Conservation (phyloP, 1,140 invertebrate genomes). For the Wasmannia auropunctata region DNA sequence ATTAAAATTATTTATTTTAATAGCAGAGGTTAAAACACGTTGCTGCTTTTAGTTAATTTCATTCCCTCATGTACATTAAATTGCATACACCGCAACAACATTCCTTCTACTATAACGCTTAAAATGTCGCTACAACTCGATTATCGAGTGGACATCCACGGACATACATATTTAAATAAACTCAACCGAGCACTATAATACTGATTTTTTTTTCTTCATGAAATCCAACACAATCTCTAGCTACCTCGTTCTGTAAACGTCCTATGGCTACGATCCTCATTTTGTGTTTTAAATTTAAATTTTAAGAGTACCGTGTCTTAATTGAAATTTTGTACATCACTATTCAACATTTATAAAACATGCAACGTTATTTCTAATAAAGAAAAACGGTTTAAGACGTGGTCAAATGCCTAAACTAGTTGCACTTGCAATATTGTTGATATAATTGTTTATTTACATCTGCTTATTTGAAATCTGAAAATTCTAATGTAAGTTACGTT, state of each 20-base stretch:
- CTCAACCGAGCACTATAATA: neutral
- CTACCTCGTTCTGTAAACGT: neutral
- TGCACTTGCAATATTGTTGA: neutral
- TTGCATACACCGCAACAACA: neutral
- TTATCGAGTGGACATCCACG: neutral
- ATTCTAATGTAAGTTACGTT: neutral
- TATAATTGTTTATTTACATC: neutral
- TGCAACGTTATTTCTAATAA: neutral
- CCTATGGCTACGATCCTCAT: neutral
- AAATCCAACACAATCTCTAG: neutral
- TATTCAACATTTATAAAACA: neutral
- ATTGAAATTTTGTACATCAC: neutral
- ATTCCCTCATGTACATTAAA: neutral
- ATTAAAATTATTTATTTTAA: slow-evolving; percentile 5
- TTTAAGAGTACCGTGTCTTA: neutral
- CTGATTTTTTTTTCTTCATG: neutral
- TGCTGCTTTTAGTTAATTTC: slow-evolving; percentile 12
- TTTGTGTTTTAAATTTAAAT: neutral
- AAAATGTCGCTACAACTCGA: neutral
- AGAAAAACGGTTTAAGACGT: neutral
- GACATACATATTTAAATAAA: neutral
- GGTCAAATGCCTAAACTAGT: neutral
- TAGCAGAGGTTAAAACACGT: neutral
- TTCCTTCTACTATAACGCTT: neutral
- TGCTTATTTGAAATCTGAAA: neutral